Evolutionary conservation across 2,113 vertebrate genomes (phyloP).

Genomic region (Coptodon bakossiorum): DNA sequence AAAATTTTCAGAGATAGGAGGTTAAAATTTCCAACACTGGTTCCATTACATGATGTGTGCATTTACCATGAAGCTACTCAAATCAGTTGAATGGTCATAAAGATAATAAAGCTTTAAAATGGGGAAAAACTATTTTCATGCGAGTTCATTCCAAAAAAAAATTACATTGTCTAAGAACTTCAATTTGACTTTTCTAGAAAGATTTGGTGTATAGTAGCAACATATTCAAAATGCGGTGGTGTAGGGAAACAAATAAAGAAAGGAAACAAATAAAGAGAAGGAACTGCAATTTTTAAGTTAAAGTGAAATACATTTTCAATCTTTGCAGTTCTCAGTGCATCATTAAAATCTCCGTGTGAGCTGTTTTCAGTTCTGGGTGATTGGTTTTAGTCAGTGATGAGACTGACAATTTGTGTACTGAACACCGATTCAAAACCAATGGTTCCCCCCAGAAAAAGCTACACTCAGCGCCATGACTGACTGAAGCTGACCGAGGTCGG

Average conservation of each 20-base stretch:
- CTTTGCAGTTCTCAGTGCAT: not conserved
- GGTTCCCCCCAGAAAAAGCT: not conserved
- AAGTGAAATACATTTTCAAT: not conserved
- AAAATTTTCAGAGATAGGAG: not conserved
- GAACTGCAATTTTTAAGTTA: not conserved
- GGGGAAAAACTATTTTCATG: not conserved
- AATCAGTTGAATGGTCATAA: not conserved
- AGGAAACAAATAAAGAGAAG: not conserved
- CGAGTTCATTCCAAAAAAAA: not conserved
- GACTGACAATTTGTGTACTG: not conserved
- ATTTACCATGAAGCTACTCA: not conserved
- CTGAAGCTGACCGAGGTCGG: not conserved
- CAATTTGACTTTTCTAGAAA: not conserved
- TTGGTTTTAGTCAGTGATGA: not conserved
- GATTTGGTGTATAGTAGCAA: not conserved
- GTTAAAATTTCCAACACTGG: not conserved
- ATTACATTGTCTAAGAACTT: not conserved
- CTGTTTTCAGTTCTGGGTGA: not conserved
- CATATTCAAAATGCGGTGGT: accelerated
- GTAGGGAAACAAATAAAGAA: not conserved
- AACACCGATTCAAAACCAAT: not conserved
- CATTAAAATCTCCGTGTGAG: not conserved
- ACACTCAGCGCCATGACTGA: not conserved
- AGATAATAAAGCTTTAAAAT: not conserved
- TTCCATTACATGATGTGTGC: not conserved